phyloP scores from a whole-genome alignment of 2,113 vertebrate species.

The Ctenodactylus gundi region DNA sequence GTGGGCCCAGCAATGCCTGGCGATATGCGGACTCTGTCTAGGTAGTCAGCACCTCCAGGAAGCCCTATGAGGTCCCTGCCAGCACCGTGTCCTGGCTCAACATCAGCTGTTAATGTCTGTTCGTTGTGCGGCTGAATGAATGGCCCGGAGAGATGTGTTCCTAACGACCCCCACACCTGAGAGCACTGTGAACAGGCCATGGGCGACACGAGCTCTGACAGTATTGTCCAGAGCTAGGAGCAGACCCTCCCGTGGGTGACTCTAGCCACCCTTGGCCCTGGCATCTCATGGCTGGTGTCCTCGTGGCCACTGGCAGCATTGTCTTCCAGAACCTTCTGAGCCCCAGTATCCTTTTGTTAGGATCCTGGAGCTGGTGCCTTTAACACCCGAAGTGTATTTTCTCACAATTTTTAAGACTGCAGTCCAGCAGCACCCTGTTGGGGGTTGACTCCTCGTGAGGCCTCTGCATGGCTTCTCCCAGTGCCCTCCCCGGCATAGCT shows the following conservation, averaged over 20 bases:
- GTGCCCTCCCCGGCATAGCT: not conserved
- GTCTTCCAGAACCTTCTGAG: not conserved
- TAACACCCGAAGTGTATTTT: not conserved
- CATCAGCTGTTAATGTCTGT: not conserved
- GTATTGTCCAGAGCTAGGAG: not conserved
- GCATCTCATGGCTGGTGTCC: too few species aligned
- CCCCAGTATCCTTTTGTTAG: too few species aligned
- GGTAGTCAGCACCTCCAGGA: not conserved
- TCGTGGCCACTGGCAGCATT: not conserved
- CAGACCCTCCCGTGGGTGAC: not conserved
- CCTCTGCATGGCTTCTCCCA: not conserved
- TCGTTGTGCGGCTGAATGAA: not conserved
- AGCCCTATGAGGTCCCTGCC: not conserved
- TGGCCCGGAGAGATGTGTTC: not conserved
- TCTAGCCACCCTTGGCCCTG: too few species aligned
- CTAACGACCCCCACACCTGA: not conserved
- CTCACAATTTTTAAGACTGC: not conserved
- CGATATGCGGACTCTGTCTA: not conserved
- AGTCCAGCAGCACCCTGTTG: too few species aligned
- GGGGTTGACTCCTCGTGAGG: too few species aligned
- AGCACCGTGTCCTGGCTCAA: not conserved
- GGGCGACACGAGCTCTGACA: not conserved
- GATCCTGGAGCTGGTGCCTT: not conserved
- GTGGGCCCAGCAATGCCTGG: not conserved
- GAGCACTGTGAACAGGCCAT: not conserved